phyloP scores from a whole-genome alignment of 1,140 invertebrate species.

The Mesaphorura yosii region DNA sequence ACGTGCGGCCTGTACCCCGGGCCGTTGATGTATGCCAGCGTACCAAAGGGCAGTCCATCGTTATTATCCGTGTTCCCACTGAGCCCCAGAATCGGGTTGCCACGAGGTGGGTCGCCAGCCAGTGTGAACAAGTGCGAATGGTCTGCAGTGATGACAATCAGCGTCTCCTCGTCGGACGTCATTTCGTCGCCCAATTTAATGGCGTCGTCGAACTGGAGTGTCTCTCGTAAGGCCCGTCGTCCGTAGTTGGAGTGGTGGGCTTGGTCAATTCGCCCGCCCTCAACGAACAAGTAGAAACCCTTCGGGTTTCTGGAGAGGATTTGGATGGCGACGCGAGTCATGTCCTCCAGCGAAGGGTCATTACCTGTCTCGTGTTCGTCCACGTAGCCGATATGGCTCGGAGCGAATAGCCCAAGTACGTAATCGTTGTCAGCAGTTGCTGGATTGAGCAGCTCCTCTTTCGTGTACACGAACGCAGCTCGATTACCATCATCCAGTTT shows the following conservation, averaged over 20 bases:
- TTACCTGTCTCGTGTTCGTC: conserved; percentile 46
- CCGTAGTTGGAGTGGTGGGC: conserved; percentile 71
- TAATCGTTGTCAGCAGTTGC: conserved; percentile 53
- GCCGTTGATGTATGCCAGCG: conserved; percentile 61
- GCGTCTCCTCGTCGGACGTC: conserved; percentile 47
- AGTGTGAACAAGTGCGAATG: conserved; percentile 56
- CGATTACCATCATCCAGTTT: neutral
- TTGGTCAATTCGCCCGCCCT: conserved; percentile 78
- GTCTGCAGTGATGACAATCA: conserved; percentile 55
- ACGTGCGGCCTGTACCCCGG: conserved; percentile 42
- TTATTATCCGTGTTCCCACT: conserved; percentile 31
- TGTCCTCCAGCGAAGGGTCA: conserved; percentile 64
- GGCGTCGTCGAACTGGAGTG: conserved; percentile 59
- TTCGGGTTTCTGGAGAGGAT: conserved; percentile 61
- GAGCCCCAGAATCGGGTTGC: conserved; percentile 51
- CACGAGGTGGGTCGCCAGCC: conserved; percentile 54
- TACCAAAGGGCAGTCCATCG: conserved; percentile 53
- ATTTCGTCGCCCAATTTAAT: conserved; percentile 46
- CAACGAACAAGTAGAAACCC: conserved; percentile 77
- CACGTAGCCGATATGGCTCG: conserved; percentile 45
- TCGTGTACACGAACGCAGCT: neutral
- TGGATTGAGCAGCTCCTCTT: conserved; percentile 45
- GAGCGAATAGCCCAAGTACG: conserved; percentile 50
- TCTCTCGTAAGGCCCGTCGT: conserved; percentile 63
- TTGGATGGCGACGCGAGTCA: conserved; percentile 65